Evolutionary conservation across 2,888 invertebrate species (phyloP).

Genomic region (Synanthedon tipuliformis): DNA sequence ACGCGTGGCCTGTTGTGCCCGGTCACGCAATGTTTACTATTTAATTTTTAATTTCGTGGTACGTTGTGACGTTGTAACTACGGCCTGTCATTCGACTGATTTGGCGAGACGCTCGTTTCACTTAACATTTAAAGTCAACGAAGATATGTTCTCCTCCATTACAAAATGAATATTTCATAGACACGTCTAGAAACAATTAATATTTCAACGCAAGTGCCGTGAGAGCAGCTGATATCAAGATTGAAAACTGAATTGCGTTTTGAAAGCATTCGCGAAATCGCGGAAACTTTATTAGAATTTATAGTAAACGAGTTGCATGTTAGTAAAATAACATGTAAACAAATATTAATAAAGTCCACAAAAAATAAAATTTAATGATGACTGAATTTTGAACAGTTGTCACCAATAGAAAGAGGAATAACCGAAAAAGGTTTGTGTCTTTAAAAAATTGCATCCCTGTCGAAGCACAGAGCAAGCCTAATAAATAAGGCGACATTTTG

Average conservation of each 20-base stretch:
- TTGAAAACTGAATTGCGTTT: neutral
- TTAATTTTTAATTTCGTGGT: constrained; percentile 17
- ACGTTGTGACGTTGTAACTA: constrained; percentile 24
- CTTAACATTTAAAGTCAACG: neutral
- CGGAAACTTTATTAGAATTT: too few relatives aligned
- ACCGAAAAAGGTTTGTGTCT: too few relatives aligned
- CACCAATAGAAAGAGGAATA: too few relatives aligned
- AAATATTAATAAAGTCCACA: too few relatives aligned
- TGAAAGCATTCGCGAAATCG: too few relatives aligned
- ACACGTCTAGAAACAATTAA: constrained; percentile 14
- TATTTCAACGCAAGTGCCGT: constrained; percentile 1
- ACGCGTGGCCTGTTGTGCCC: constrained; percentile 34
- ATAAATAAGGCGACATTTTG: too few relatives aligned
- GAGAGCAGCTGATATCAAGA: neutral
- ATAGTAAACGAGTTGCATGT: too few relatives aligned
- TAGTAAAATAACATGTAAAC: too few relatives aligned
- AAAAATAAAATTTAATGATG: too few relatives aligned
- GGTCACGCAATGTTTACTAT: constrained; percentile 27
- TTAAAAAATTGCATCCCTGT: too few relatives aligned
- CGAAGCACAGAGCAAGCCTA: too few relatives aligned
- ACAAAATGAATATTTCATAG: constrained; percentile 4
- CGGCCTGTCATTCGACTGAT: constrained; percentile 17
- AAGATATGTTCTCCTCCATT: neutral
- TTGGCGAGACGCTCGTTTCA: constrained; percentile 1
- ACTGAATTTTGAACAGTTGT: too few relatives aligned